A percentile compares a stretch with the other conserved stretches of the same genome.
These are phyloP conservation scores for Mesorhabditis sp. DNA, from an alignment of 2,888 invertebrate species.

Conservation along the genomic window DNA sequence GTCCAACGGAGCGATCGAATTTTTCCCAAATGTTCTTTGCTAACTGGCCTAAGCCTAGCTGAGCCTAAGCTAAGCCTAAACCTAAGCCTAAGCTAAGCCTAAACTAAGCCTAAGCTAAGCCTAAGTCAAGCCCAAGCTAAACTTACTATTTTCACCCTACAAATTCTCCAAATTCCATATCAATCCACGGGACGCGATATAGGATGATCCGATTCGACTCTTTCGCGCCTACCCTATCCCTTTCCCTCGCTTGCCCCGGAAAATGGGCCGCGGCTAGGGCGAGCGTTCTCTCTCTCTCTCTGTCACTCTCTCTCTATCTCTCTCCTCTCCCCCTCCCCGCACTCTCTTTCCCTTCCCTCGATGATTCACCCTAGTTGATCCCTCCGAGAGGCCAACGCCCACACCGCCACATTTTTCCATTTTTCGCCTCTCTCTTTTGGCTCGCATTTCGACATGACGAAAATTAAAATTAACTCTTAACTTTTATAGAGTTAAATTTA, in stretches of 20 bases:
- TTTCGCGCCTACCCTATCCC: background rate
- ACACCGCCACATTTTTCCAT: background rate
- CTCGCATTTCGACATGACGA: background rate
- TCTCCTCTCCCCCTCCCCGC: constrained; percentile 4
- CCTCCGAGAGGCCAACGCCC: constrained; percentile 9
- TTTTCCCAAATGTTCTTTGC: too few species aligned
- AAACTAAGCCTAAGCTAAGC: too few species aligned
- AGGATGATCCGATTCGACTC: constrained; percentile 10
- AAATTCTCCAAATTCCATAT: constrained; percentile 11
- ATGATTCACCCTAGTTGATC: constrained; percentile 13
- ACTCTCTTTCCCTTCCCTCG: constrained; percentile 14
- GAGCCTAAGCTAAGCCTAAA: too few species aligned
- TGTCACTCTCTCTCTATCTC: constrained; percentile 13
- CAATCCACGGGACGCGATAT: constrained; percentile 11
- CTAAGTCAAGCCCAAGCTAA: too few species aligned
- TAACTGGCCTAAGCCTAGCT: too few species aligned
- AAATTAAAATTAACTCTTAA: too few species aligned
- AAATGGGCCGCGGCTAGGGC: background rate
- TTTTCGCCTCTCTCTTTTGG: background rate
- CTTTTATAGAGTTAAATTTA: too few species aligned
- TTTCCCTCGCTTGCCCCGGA: constrained; percentile 14
- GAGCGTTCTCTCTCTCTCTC: constrained; percentile 9
- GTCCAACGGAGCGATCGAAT: too few species aligned
- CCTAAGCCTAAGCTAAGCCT: too few species aligned
- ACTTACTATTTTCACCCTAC: background rate